Evolutionary conservation across 2,113 vertebrate species (phyloP).

Genomic region (Paratilapia polleni): DNA sequence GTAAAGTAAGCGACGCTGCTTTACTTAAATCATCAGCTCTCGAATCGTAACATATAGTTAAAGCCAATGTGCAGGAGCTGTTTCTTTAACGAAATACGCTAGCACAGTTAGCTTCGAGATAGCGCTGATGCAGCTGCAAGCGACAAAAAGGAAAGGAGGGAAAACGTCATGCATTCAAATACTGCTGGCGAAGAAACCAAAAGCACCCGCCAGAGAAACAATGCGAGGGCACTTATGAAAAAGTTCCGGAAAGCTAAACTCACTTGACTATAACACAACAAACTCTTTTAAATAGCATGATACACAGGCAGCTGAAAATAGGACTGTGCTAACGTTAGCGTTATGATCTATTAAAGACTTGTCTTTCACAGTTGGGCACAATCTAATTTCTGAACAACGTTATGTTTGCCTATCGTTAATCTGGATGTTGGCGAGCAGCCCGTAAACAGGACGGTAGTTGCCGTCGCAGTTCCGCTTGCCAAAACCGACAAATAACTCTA

Average conservation of each 20-base stretch:
- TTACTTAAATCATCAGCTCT: background rate
- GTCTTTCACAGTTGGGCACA: background rate
- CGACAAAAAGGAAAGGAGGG: slow-evolving; percentile 69
- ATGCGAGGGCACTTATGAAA: background rate
- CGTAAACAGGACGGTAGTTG: background rate
- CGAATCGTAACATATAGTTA: background rate
- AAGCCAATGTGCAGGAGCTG: slow-evolving; percentile 13
- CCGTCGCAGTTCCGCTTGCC: background rate
- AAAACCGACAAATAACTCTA: background rate
- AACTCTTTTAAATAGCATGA: rapidly evolving
- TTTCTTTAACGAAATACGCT: slow-evolving; percentile 65
- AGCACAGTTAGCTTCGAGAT: background rate
- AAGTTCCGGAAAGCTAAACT: background rate
- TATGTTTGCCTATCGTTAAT: background rate
- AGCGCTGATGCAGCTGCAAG: background rate
- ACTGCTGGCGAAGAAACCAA: background rate
- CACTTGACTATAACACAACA: rapidly evolving
- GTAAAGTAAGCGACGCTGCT: background rate
- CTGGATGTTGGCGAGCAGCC: background rate
- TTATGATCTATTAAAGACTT: background rate
- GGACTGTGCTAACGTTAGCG: background rate
- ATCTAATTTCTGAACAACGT: slow-evolving; percentile 7
- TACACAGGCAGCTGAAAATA: rapidly evolving
- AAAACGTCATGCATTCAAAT: slow-evolving; percentile 81
- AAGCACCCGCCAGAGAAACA: background rate